Evolutionary conservation across 1,140 invertebrate species (phyloP), one percentile per base, ranked within the genome.

Genomic region (Carposina sasakii): DNA sequence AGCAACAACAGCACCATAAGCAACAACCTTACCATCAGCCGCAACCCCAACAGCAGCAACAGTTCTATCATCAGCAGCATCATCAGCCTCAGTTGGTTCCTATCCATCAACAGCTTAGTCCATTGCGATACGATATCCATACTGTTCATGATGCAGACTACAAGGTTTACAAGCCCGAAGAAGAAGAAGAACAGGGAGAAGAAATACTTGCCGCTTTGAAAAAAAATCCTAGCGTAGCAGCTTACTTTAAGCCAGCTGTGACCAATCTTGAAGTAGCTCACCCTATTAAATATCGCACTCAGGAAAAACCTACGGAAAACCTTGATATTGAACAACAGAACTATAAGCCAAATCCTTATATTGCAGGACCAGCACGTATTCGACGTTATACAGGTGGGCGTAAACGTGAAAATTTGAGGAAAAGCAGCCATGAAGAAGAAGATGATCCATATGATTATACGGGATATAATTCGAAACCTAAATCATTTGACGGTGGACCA

Each of bases 291-390:
- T 78, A 84, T 52, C 76, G 69, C 43, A 78, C 63, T 56, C 71
- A 81, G 48, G 79, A 81, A 52, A n/a, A n/a, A n/a, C 31, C 71
- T 24, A 56, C 62, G 46, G 73, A 81, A 63, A 71, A 60, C 41
- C 52, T 63, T 40, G 66, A 79, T 44, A 59, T 57, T 58, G 71
- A 81, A 61, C 66, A 71, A 50, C 12, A 28, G 6, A 78, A 79
- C 54, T 83, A 81, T 67, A 81, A 71, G 71, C 62, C 65, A 57
- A 81, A 84, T 75, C 66, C 73, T 77, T 85, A 85, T 68, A 70
- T 86, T 75, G 41, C 81, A 76, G 78, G 76, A 65, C 59, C 75
- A 50, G 45, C 71, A 17, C 75, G 81, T 60, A 76, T 79, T 65
- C 81, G 77, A 48, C 69, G 81, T 20, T 82, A 82, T 60, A 67